A percentile compares a stretch with the other conserved stretches of the same genome.
Evolutionary conservation across 2,113 vertebrate species (phyloP).

Genomic region (Brachyistius frenatus): DNA sequence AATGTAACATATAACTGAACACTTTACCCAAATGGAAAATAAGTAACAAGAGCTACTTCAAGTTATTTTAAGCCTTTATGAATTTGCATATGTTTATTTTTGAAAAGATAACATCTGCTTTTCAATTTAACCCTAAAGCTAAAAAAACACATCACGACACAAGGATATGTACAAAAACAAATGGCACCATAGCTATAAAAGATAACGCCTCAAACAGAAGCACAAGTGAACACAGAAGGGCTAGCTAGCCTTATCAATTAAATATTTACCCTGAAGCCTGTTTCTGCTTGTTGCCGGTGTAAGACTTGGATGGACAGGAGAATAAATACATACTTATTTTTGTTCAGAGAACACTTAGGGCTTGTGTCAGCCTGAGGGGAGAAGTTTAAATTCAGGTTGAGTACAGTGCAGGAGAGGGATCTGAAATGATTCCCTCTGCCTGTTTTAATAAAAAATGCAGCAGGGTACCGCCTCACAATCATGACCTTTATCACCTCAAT

Average conservation of each 20-base stretch:
- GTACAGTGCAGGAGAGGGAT: slow-evolving; percentile 26
- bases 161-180: not conserved
- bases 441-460: slow-evolving; percentile 43
- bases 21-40: slow-evolving; percentile 30
- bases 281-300: slow-evolving; percentile 28
- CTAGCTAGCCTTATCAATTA: slow-evolving; percentile 20
- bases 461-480: slow-evolving; percentile 8
- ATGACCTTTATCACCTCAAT: slow-evolving; percentile 22
- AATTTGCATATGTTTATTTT: slow-evolving; percentile 14
- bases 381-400: slow-evolving; percentile 48
- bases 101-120: slow-evolving; percentile 1
- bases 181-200: not conserved
- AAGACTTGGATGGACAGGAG: slow-evolving; percentile 37
- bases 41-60: not conserved
- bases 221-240: slow-evolving; percentile 1
- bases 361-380: slow-evolving; percentile 44
- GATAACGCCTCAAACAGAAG: not conserved
- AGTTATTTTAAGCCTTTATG: slow-evolving; percentile 6
- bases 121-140: slow-evolving; percentile 1
- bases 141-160: slow-evolving; percentile 4
- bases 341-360: slow-evolving; percentile 33
- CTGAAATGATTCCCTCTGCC: slow-evolving; percentile 1
- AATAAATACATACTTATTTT: slow-evolving; percentile 61
- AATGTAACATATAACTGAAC: slow-evolving; percentile 37
- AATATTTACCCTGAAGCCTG: slow-evolving; percentile 36